Evolutionary conservation across 92 coral and sea anemone genomes (phyloP), one percentile per base, ranked within the genome.

Genomic region (Pocillopora grandis): DNA sequence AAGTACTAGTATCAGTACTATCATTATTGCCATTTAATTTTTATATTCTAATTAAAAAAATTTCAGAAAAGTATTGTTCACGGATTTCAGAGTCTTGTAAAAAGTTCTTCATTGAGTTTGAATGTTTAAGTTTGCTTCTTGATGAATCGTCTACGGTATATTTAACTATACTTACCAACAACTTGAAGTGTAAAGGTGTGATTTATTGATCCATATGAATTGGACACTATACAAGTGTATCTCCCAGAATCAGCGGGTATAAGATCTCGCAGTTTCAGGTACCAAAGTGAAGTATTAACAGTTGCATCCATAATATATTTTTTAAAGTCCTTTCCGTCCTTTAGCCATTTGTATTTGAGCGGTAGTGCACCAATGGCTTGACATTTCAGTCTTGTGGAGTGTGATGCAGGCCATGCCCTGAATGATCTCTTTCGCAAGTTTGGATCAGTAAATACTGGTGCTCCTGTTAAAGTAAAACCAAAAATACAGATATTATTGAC

Each of bases 161-260:
- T 27, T 27, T 27, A 27, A 27, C 31, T 27, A 35, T 9, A 85
- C 98, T 90, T 89, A 96, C 98, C 96, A 59, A 89, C 80, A 69
- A 96, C 95, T 23, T 75, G 80, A 15, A 96, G 89, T 16, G 95
- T 96, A 90, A 92, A 94, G 20, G 97, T 94, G 76, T 96, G 96
- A 35, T 81, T 92, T 27, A 94, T 79, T 49, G 84, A 75, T 57
- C 98, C 98, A 89, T 94, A 96, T 3, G 88, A 87, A 72, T 96
- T 96, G 37, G 94, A 92, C n/a, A 92, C 98, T 62, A 92, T 79
- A 62, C 98, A 96, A n/a, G 98, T 96, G 82, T 96, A 96, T 64
- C 82, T 76, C 19, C 98, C 98, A 42, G 89, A 77, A 66, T 96
- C 98, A 2, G 82, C 66, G 12, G 93, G 96, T 58, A 88, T 91